Conservation (phyloP, 2,888 invertebrate species). For the Gonocerus acuteangulatus region DNA sequence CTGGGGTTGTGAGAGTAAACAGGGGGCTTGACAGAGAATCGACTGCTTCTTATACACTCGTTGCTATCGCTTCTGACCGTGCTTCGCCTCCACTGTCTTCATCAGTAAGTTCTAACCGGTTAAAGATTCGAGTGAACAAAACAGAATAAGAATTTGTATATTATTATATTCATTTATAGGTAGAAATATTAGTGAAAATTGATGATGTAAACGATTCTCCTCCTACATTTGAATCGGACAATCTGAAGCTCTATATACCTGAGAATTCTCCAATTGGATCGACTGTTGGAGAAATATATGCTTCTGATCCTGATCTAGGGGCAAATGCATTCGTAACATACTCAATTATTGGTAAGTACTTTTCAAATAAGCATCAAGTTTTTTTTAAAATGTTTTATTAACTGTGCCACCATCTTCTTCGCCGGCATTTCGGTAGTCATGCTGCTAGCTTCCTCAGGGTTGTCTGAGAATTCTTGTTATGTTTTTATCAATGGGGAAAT, state of each 20-base stretch:
- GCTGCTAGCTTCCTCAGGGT: too few species aligned
- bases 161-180: neutral
- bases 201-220: constrained; percentile 88
- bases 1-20: constrained; percentile 84
- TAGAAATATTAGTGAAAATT: constrained; percentile 52
- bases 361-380: too few species aligned
- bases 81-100: constrained; percentile 72
- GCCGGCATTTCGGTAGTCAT: too few species aligned
- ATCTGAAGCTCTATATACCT: constrained; percentile 77
- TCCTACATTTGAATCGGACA: constrained; percentile 80
- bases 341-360: constrained; percentile 72
- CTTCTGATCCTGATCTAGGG: constrained; percentile 88
- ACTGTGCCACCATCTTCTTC: too few species aligned
- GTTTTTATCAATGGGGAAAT: too few species aligned
- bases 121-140: too few species aligned
- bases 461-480: too few species aligned
- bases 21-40: constrained; percentile 87
- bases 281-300: constrained; percentile 81
- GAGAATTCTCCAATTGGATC: constrained; percentile 97
- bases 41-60: constrained; percentile 72
- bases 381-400: too few species aligned
- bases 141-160: neutral
- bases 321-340: constrained; percentile 87
- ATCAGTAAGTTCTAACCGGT: constrained; percentile 42
- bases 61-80: constrained; percentile 81